Conservation (phyloP, 2,888 invertebrate species). For the Epistrophe grossulariae region DNA sequence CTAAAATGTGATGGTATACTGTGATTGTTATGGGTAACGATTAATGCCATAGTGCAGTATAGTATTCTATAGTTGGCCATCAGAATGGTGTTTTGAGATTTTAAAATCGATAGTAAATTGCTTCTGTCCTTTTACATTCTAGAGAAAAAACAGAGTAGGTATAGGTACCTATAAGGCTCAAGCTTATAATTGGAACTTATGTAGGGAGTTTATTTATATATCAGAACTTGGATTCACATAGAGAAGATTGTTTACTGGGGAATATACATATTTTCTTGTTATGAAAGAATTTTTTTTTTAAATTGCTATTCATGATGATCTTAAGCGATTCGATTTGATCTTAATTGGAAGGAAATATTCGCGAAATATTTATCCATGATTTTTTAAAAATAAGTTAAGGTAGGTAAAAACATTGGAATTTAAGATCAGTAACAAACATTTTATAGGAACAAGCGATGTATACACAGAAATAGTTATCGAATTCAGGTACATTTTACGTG, state of each 20-base stretch:
- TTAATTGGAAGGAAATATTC: not conserved
- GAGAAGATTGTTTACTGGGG: not conserved
- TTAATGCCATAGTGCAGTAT: conserved; percentile 23
- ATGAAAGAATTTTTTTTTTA: conserved; percentile 7
- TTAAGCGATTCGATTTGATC: not conserved
- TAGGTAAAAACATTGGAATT: not conserved
- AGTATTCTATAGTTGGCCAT: conserved; percentile 27
- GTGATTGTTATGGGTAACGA: conserved; percentile 57
- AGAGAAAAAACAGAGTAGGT: not conserved
- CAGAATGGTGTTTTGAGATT: conserved; percentile 64
- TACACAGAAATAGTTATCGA: no score
- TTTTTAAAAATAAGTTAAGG: not conserved
- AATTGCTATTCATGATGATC: conserved; percentile 14
- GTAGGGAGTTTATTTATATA: conserved; percentile 5
- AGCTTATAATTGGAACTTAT: conserved; percentile 31
- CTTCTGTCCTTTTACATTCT: not conserved
- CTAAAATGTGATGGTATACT: conserved; percentile 62
- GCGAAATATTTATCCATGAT: not conserved
- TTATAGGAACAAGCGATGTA: no score
- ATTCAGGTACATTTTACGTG: no score
- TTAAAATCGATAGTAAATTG: conserved; percentile 60
- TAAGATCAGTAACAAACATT: no score
- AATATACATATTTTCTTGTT: not conserved
- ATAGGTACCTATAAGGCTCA: not conserved
- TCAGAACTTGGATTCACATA: not conserved